Percentiles rank a stretch among this genome's conserved stretches.
phyloP scores from a whole-genome alignment of 92 coral and sea anemone species.

The Phenganax subtilis region DNA sequence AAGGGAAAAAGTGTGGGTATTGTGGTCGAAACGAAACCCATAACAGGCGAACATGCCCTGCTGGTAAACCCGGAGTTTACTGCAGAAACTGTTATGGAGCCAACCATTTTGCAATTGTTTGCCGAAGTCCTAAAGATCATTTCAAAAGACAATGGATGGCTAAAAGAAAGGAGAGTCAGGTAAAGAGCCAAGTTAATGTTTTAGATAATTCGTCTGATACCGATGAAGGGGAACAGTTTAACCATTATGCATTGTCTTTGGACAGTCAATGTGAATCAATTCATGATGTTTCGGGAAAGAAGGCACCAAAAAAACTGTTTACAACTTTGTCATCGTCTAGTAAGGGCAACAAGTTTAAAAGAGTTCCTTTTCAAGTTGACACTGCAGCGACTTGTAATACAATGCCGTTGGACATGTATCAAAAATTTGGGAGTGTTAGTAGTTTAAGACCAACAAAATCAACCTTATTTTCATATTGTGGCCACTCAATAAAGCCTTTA shows the following conservation, averaged over 20 bases:
- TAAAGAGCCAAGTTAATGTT: background rate
- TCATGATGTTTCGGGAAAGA: no score
- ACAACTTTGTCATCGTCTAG: no score
- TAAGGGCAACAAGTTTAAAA: no score
- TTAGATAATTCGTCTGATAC: no score
- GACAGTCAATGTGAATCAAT: no score
- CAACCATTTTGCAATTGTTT: background rate
- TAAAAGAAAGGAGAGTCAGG: background rate
- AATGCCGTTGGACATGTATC: background rate
- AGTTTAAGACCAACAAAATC: background rate
- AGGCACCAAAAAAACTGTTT: no score
- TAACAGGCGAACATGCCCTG: background rate
- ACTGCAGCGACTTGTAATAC: background rate
- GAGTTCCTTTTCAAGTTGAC: background rate
- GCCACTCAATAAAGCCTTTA: background rate
- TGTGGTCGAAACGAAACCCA: background rate
- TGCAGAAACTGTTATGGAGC: background rate
- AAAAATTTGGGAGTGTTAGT: background rate
- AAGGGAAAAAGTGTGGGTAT: no score
- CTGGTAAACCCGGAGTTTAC: background rate
- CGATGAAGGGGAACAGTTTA: no score
- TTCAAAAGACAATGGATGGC: background rate
- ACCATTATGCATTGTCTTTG: no score
- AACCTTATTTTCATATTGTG: background rate
- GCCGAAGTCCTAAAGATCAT: no score